Evolutionary conservation across 2,888 invertebrate species (phyloP), one percentile per base, ranked within the genome.

Genomic region (Euplexia lucipara): DNA sequence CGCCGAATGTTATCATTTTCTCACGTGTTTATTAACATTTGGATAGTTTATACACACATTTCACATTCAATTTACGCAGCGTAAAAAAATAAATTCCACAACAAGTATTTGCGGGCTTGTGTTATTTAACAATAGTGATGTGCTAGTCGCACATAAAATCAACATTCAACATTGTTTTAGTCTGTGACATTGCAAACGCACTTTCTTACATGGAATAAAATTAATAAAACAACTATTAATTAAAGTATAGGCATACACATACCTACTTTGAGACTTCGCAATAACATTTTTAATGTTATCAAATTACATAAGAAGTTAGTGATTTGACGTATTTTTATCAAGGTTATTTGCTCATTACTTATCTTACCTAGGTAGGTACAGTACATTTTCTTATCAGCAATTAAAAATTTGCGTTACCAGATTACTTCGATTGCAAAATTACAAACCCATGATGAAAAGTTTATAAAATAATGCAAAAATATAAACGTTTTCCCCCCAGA

Each of bases 1-100:
- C 91, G 84, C 94, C 89, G 82, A 94, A 95, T 84, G 94, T 93
- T 90, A 94, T 92, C 95, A 95, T 95, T 92, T 93, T 94, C 81
- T 88, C 78, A 86, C 82, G 83, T 87, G 79, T 86, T 90, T 86
- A 85, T 89, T 88, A 86, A 83, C 91, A 93, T 92, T 92, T 90
- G 92, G 88, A 90, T 79, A 85, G 88, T 87, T 90, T 88, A 87
- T 66, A 84, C 72, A 85, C 83, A 84, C 87, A 90, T 90, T 87
- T 88, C 81, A 81, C 75, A 72, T 71, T 83, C 58, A 83, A 86
- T 88, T 87, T 88, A 86, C 86, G 87, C 86, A 87, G 88, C 79
- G 79, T 80, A 82, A 83, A 82, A n/a, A 84, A 86, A 83, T 79
- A 86, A 85, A 88, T 85, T 86, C 83, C 83, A 87, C 88, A 89